Percentiles rank a stretch among this genome's conserved stretches.
phyloP scores from a whole-genome alignment of 1,140 invertebrate genomes.

The Aphidius gifuensis region DNA sequence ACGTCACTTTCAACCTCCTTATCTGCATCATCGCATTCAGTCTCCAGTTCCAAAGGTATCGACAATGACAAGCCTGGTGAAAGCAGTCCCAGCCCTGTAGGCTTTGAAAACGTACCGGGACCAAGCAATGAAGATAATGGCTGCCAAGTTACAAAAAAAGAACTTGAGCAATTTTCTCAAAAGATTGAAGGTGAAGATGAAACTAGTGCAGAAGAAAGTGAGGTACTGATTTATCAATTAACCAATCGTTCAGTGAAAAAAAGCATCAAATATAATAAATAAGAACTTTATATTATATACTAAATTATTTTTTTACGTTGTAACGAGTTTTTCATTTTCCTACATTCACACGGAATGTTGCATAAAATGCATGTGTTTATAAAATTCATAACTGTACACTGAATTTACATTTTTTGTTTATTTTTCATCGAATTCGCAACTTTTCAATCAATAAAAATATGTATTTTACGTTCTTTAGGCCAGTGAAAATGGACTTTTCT shows the following conservation, averaged over 20 bases:
- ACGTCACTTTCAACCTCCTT: conserved; percentile 27
- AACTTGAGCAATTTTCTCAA: conserved; percentile 41
- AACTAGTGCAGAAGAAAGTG: conserved; percentile 42
- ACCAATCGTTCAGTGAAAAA: no score
- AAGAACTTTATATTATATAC: no score
- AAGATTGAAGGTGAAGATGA: conserved; percentile 34
- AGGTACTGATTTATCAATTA: conserved; percentile 28
- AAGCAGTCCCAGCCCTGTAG: conserved; percentile 47
- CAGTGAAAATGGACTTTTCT: conserved; percentile 45
- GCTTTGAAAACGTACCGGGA: conserved; percentile 41
- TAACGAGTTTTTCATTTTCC: conserved; percentile 6
- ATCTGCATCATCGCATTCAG: conserved; percentile 30
- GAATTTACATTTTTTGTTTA: not conserved
- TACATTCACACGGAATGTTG: not conserved
- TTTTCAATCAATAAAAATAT: no score
- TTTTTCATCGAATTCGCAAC: no score
- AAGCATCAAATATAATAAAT: no score
- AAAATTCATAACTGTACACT: not conserved
- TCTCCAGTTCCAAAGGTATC: conserved; percentile 32
- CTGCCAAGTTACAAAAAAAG: conserved; percentile 44
- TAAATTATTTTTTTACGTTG: no score
- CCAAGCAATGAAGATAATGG: conserved; percentile 41
- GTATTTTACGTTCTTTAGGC: conserved; percentile 30
- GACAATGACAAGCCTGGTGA: conserved; percentile 42
- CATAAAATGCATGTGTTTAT: not conserved